These are phyloP conservation scores for Poecilus cupreus DNA, from an alignment of 2,888 invertebrate genomes.

Conservation along the genomic window DNA sequence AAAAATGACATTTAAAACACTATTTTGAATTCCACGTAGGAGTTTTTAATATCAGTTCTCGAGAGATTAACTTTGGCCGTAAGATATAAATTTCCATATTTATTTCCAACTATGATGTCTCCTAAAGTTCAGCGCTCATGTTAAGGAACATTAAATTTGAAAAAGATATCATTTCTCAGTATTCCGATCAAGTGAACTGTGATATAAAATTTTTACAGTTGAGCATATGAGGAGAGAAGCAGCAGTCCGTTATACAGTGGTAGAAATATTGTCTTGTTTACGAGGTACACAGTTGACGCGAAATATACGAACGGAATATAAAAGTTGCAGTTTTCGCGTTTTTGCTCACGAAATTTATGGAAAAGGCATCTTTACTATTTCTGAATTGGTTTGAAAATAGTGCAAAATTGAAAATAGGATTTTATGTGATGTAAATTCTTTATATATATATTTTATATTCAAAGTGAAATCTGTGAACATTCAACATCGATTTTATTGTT, in stretches of 20 bases:
- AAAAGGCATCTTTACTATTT: neutral
- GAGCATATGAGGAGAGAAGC: neutral
- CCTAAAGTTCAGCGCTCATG: neutral
- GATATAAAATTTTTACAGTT: conserved; percentile 48
- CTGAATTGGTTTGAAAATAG: neutral
- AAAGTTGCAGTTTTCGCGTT: neutral
- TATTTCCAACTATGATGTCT: neutral
- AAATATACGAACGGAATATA: neutral
- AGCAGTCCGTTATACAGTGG: neutral
- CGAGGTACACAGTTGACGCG: conserved; percentile 9
- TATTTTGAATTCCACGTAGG: neutral
- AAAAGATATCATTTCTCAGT: conserved; percentile 42
- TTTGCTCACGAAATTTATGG: neutral
- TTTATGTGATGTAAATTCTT: too few relatives aligned
- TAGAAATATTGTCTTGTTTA: conserved; percentile 40
- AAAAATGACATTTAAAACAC: neutral
- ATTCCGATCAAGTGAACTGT: conserved; percentile 38
- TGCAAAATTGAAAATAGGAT: too few relatives aligned
- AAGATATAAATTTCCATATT: conserved; percentile 25
- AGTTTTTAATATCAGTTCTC: conserved; percentile 1
- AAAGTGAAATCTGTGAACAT: too few relatives aligned
- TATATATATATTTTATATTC: too few relatives aligned
- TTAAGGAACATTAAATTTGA: conserved; percentile 34
- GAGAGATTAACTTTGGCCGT: neutral
- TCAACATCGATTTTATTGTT: too few relatives aligned